phyloP scores from a whole-genome alignment of 2,797 vertebrate species.

The Todus mexicanus region DNA sequence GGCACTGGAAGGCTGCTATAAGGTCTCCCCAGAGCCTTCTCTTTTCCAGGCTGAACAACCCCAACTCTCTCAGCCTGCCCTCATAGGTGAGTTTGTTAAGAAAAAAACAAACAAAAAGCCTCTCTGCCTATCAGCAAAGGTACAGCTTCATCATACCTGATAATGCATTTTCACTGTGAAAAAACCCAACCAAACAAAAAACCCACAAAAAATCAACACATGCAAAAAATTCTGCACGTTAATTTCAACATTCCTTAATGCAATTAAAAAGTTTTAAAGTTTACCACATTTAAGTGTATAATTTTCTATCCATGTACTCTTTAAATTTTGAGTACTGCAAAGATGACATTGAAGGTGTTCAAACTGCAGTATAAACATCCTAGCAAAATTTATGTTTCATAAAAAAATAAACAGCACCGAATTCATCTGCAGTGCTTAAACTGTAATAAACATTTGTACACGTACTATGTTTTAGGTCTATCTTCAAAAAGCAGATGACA shows the following conservation, averaged over 20 bases:
- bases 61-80: too few species aligned
- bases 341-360: background rate
- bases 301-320: background rate
- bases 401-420: background rate
- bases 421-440: background rate
- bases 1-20: too few species aligned
- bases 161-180: background rate
- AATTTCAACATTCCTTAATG: background rate
- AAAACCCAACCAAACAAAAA: background rate
- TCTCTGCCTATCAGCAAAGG: background rate
- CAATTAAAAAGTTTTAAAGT: background rate
- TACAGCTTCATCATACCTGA: background rate
- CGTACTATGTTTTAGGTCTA: background rate
- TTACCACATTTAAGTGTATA: background rate
- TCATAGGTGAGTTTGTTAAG: too few species aligned
- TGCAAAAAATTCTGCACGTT: background rate
- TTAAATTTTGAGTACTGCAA: background rate
- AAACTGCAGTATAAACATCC: background rate
- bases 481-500: background rate
- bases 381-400: background rate
- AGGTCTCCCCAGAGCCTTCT: too few species aligned
- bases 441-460: background rate
- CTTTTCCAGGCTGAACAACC: too few species aligned
- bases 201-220: background rate
- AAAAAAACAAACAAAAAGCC: background rate